These are phyloP conservation scores for Notamacropus eugenii DNA, from an alignment of 2,797 vertebrate genomes.

Conservation along the genomic window DNA sequence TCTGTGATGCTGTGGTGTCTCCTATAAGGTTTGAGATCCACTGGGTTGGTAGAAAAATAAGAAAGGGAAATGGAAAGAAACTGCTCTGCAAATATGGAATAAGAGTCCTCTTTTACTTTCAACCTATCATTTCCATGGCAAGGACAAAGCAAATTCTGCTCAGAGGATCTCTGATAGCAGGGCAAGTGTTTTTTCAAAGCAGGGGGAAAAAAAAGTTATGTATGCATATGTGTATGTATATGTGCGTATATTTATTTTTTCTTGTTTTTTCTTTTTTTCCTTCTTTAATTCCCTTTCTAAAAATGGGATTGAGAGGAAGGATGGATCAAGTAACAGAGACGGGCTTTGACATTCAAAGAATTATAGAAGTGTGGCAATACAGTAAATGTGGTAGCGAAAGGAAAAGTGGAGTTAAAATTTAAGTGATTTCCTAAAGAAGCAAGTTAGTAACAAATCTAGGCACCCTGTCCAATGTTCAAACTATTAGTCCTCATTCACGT, in stretches of 20 bases:
- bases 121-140: neutral
- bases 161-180: neutral
- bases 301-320: neutral
- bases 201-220: neutral
- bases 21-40: neutral
- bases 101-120: neutral
- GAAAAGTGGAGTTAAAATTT: neutral
- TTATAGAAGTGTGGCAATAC: neutral
- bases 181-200: neutral
- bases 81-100: neutral
- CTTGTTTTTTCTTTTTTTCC: neutral
- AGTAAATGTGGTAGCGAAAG: neutral
- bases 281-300: neutral
- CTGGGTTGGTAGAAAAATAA: neutral
- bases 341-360: neutral
- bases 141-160: neutral
- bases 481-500: neutral
- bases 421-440: neutral
- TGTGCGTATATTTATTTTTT: too few relatives aligned
- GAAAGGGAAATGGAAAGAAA: neutral
- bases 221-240: neutral
- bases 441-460: neutral
- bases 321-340: neutral
- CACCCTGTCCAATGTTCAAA: neutral
- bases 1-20: neutral